A percentile compares a stretch with the other conserved stretches of the same genome.
phyloP scores from a whole-genome alignment of 2,113 vertebrate species.

The Asarcornis scutulata region DNA sequence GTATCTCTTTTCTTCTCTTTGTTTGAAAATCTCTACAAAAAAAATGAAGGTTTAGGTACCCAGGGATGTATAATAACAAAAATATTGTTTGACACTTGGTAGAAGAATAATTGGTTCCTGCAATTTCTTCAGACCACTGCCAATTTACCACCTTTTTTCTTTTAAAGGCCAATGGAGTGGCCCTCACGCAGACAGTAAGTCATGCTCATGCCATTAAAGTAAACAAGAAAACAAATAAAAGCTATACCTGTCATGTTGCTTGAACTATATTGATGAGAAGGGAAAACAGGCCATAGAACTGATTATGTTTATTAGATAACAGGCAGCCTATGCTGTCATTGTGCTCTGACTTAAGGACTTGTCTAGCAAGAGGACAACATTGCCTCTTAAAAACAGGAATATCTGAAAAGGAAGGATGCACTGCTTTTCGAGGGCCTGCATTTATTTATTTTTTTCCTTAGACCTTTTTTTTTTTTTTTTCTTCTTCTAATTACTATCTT shows the following conservation, averaged over 20 bases:
- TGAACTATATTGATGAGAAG: neutral
- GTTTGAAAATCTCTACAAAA: neutral
- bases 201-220: neutral
- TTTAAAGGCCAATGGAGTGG: neutral
- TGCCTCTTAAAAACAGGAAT: neutral
- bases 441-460: neutral
- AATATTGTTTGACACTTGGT: neutral
- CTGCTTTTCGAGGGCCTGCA: neutral
- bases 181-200: neutral
- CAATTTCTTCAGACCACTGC: neutral
- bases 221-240: constrained; percentile 10
- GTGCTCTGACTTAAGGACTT: neutral
- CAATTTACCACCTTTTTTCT: neutral
- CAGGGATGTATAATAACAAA: neutral
- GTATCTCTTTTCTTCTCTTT: neutral
- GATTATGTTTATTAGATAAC: neutral
- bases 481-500: neutral
- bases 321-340: neutral
- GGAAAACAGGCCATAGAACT: neutral
- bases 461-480: neutral
- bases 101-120: neutral
- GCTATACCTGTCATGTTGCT: neutral
- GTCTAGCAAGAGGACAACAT: neutral
- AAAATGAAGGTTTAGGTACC: neutral
- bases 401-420: neutral